phyloP scores from a whole-genome alignment of 2,113 vertebrate genomes.

The Macaca nemestrina region DNA sequence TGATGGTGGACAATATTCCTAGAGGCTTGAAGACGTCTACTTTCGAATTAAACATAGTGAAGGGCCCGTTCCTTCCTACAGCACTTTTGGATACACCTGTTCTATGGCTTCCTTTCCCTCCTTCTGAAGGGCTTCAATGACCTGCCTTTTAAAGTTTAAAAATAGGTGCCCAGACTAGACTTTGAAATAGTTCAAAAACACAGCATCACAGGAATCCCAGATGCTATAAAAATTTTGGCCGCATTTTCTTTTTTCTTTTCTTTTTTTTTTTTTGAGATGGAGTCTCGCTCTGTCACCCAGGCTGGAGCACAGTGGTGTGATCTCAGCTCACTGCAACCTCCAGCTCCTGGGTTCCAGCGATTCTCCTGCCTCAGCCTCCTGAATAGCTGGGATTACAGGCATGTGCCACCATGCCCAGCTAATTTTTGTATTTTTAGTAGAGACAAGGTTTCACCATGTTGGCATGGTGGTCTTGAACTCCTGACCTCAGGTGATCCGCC shows the following conservation, averaged over 20 bases:
- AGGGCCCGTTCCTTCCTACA: neutral
- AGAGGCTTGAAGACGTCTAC: neutral
- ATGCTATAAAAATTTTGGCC: neutral
- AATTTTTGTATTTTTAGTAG: too few relatives aligned
- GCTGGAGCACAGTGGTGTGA: too few relatives aligned
- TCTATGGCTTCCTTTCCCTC: neutral
- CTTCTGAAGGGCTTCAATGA: slow-evolving; percentile 20
- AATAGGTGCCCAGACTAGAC: slow-evolving; percentile 3
- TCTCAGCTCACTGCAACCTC: too few relatives aligned
- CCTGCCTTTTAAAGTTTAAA: slow-evolving; percentile 59
- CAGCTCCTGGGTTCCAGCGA: too few relatives aligned
- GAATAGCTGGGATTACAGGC: too few relatives aligned
- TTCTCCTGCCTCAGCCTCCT: too few relatives aligned
- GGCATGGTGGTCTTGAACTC: too few relatives aligned
- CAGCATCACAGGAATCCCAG: slow-evolving; percentile 30
- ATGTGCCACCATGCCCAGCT: rapidly evolving
- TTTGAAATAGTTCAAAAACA: slow-evolving; percentile 56
- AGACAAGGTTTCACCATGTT: too few relatives aligned
- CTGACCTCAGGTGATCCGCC: too few relatives aligned
- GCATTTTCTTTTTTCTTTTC: neutral
- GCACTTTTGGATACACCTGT: neutral
- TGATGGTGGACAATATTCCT: neutral
- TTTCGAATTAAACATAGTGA: neutral
- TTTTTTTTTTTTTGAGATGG: too few relatives aligned
- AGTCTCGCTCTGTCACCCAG: too few relatives aligned